Conservation (phyloP, 2,797 vertebrate genomes). For the Pantherophis vulpinus region DNA sequence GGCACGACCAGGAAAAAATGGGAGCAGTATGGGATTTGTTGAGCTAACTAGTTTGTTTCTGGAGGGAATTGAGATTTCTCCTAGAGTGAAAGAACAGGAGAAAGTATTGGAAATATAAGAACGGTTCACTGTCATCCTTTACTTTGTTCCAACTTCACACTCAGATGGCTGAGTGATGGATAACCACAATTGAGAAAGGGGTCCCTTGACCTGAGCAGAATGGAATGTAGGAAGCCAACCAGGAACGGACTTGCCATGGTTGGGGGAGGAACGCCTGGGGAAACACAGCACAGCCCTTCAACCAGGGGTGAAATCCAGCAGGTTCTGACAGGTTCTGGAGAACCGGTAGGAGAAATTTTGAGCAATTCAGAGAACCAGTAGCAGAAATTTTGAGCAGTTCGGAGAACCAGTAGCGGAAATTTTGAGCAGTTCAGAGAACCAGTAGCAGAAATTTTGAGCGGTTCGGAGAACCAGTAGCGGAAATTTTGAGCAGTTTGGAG, state of each 20-base stretch:
- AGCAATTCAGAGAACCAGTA: no score
- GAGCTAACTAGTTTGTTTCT: neutral
- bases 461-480: no score
- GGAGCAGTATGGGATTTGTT: neutral
- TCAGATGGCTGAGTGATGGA: neutral
- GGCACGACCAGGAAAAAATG: neutral
- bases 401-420: rapidly evolving
- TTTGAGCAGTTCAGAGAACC: no score
- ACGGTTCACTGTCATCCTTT: neutral
- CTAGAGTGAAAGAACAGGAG: neutral
- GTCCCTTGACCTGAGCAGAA: neutral
- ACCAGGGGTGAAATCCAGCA: no score
- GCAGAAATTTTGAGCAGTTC: no score
- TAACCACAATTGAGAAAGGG: neutral
- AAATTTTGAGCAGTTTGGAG: no score
- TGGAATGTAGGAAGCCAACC: neutral
- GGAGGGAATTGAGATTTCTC: neutral
- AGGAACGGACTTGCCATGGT: neutral
- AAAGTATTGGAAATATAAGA: neutral
- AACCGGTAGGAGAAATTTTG: rapidly evolving
- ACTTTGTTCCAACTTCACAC: neutral
- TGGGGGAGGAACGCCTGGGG: neutral
- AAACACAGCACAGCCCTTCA: neutral
- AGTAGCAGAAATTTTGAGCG: no score
- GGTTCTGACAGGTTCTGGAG: no score